Conservation (phyloP, 2,888 invertebrate genomes). For the Tubulanus polymorphus region DNA sequence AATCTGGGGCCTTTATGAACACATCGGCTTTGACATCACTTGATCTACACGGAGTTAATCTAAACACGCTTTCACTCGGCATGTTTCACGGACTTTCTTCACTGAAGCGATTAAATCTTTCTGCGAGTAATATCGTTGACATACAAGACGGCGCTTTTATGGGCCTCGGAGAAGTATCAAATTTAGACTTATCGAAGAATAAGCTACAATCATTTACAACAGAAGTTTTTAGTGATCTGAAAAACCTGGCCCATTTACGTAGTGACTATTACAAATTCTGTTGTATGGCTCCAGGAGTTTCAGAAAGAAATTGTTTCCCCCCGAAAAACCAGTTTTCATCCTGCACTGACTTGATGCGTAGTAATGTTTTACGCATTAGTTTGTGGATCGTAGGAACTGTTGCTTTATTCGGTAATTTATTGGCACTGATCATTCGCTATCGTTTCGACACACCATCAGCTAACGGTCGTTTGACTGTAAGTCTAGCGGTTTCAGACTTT, state of each 20-base stretch:
- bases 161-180: no score
- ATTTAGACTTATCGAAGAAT: neutral
- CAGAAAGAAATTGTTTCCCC: constrained; percentile 27
- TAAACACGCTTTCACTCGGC: no score
- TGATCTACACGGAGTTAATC: no score
- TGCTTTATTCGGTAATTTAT: constrained; percentile 22
- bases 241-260: constrained; percentile 4
- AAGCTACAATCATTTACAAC: neutral
- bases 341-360: constrained; percentile 27
- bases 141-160: no score
- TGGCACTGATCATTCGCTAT: constrained; percentile 17
- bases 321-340: constrained; percentile 26
- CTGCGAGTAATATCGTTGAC: no score
- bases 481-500: constrained; percentile 25
- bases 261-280: constrained; percentile 13
- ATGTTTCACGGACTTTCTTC: no score
- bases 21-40: no score
- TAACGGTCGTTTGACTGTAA: constrained; percentile 21
- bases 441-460: constrained; percentile 27
- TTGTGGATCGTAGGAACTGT: constrained; percentile 23
- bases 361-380: constrained; percentile 18
- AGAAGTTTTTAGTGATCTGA: constrained; percentile 3
- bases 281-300: constrained; percentile 14
- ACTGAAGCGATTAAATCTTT: no score
- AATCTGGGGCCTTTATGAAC: no score